Evolutionary conservation across 2,888 invertebrate genomes (phyloP).

Genomic region (Tipula unca): DNA sequence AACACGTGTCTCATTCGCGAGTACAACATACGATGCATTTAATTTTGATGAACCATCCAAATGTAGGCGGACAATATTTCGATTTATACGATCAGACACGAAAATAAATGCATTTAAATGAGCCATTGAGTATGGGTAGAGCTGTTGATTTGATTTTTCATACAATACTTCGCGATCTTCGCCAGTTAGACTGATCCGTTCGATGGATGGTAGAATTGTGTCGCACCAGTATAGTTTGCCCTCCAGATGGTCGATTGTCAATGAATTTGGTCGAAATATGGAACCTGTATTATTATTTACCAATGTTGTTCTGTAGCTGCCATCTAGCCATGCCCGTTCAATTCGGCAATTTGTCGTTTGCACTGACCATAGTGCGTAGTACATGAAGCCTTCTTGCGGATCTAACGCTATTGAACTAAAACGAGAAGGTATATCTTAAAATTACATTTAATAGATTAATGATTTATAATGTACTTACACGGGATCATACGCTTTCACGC

Average conservation of each 20-base stretch:
- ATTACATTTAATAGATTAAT: neutral
- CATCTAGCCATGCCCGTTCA: slow-evolving; percentile 67
- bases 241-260: slow-evolving; percentile 53
- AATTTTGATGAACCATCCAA: neutral
- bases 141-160: slow-evolving; percentile 41
- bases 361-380: slow-evolving; percentile 65
- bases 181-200: slow-evolving; percentile 53
- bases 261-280: slow-evolving; percentile 63
- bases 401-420: slow-evolving; percentile 58
- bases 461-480: slow-evolving; percentile 42
- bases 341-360: slow-evolving; percentile 47
- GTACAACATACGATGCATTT: neutral
- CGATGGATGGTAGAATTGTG: slow-evolving; percentile 57
- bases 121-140: slow-evolving; percentile 62
- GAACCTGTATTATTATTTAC: slow-evolving; percentile 42
- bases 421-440: slow-evolving; percentile 21
- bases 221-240: slow-evolving; percentile 63
- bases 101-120: slow-evolving; percentile 53
- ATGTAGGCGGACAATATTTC: slow-evolving; percentile 47
- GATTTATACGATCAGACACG: slow-evolving; percentile 63
- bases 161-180: slow-evolving; percentile 46
- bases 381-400: slow-evolving; percentile 61
- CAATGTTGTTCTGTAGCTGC: slow-evolving; percentile 50
- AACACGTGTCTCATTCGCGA: slow-evolving; percentile 52
- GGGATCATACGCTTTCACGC: slow-evolving; percentile 45